Conservation (phyloP, 2,888 invertebrate species). For the Diarsia brunnea region DNA sequence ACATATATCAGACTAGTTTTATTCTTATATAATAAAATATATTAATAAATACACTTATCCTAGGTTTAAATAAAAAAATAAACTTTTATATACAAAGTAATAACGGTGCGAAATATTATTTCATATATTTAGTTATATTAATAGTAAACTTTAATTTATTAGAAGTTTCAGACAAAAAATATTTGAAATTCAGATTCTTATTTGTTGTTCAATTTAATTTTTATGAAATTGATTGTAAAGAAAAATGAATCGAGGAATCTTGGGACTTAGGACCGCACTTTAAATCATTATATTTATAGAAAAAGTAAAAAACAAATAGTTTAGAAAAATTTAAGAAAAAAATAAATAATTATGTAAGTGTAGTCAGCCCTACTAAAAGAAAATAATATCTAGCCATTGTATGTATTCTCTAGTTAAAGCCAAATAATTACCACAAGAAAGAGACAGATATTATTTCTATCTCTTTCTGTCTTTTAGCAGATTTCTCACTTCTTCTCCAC, state of each 20-base stretch:
- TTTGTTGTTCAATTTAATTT: constrained; percentile 27
- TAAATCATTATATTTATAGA: background rate
- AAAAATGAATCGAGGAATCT: constrained; percentile 41
- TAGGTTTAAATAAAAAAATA: constrained; percentile 29
- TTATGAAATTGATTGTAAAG: constrained; percentile 34
- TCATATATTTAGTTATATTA: constrained; percentile 33
- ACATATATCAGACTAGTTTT: constrained; percentile 37
- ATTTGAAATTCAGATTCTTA: constrained; percentile 46
- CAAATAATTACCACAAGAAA: constrained; percentile 32
- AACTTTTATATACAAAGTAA: background rate
- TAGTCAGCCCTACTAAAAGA: constrained; percentile 55
- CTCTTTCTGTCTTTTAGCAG: constrained; percentile 46
- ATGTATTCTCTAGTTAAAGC: constrained; percentile 11
- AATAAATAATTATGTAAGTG: background rate
- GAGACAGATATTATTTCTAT: background rate
- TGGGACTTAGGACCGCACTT: constrained; percentile 42
- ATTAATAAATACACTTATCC: constrained; percentile 51
- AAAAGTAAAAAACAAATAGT: background rate
- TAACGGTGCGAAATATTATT: constrained; percentile 42
- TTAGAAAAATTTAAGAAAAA: background rate
- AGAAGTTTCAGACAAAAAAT: constrained; percentile 17
- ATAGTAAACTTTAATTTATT: constrained; percentile 9
- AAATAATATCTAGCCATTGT: constrained; percentile 31
- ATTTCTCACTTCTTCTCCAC: constrained; percentile 43
- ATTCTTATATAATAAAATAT: constrained; percentile 20